Evolutionary conservation across 2,888 invertebrate genomes (phyloP).

Genomic region (Drosophila neoperkinsi): DNA sequence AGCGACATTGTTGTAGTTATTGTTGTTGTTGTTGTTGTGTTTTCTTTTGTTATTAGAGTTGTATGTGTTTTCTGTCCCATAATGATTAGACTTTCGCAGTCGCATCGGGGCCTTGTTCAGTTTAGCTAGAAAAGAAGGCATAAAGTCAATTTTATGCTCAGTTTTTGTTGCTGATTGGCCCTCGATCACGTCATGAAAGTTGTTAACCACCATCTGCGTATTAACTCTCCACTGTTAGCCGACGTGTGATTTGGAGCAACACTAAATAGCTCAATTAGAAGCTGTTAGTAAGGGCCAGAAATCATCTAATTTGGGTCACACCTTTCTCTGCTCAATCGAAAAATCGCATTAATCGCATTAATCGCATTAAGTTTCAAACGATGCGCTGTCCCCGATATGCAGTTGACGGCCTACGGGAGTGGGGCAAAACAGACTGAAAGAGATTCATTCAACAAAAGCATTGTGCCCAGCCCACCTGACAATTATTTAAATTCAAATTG

Average conservation of each 20-base stretch:
- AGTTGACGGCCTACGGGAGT: constrained; percentile 2
- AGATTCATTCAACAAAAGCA: constrained; percentile 54
- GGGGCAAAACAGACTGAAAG: not conserved
- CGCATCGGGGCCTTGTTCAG: constrained; percentile 24
- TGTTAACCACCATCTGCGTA: constrained; percentile 9
- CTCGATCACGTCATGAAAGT: constrained; percentile 67
- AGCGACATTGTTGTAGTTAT: constrained; percentile 22
- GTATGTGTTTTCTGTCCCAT: constrained; percentile 62
- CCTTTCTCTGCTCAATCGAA: constrained; percentile 65
- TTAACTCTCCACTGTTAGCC: not conserved
- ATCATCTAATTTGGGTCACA: constrained; percentile 65
- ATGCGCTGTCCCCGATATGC: constrained; percentile 48
- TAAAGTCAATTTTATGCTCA: constrained; percentile 78
- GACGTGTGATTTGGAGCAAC: constrained; percentile 73
- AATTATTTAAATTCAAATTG: constrained; percentile 70
- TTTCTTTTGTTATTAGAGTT: constrained; percentile 64
- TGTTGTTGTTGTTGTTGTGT: constrained; percentile 24
- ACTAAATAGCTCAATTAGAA: constrained; percentile 78
- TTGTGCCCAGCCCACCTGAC: constrained; percentile 63
- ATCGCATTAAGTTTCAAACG: constrained; percentile 10
- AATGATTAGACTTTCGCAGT: constrained; percentile 73
- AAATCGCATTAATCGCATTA: constrained; percentile 45
- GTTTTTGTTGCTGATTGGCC: constrained; percentile 73
- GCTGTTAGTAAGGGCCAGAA: constrained; percentile 60
- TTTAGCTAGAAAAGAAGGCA: constrained; percentile 65